Evolutionary conservation across 1,140 invertebrate species (phyloP), one percentile per base, ranked within the genome.

Genomic region (Drosophila quadrilineata): DNA sequence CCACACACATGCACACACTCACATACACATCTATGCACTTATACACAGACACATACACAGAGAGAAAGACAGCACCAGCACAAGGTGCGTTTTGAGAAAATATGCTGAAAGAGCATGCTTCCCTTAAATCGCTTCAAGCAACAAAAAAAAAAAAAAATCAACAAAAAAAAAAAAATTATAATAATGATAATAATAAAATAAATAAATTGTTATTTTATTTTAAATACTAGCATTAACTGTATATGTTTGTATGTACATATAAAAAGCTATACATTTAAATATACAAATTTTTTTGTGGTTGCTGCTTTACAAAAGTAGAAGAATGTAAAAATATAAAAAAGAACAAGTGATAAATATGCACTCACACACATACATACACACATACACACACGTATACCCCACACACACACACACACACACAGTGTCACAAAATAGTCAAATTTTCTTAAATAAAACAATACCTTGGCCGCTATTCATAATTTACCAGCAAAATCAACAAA

Each of bases 171-270:
- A n/a, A n/a, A n/a, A n/a, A n/a, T n/a, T n/a, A n/a, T n/a, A n/a
- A n/a, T n/a, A n/a, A n/a, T n/a, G n/a, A n/a, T n/a, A n/a, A n/a
- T n/a, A 38, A 40, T 68, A 82, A 71, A 74, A 79, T 77, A 70
- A 84, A 76, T 69, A 66, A 82, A 76, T 82, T 82, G 77, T 82
- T 82, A 82, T 84, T 82, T 82, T 82, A 82, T 82, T 84, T 82
- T 82, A 82, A 84, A 84, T 19, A 41, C 36, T 84, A 82, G 48
- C 62, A 70, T 84, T 64, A 69, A 80, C 22, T 71, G 62, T 58
- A 59, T 46, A 77, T 36, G 50, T 48, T n/a, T n/a, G n/a, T n/a
- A n/a, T n/a, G n/a, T n/a, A n/a, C n/a, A n/a, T n/a, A 58, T 14
- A 56, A 64, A 16, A 10, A 35, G 12, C 24, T 63, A 59, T 68